Base-by-base conservation (phyloP, 2,888 invertebrate species). In the Noctua comes region DNA sequence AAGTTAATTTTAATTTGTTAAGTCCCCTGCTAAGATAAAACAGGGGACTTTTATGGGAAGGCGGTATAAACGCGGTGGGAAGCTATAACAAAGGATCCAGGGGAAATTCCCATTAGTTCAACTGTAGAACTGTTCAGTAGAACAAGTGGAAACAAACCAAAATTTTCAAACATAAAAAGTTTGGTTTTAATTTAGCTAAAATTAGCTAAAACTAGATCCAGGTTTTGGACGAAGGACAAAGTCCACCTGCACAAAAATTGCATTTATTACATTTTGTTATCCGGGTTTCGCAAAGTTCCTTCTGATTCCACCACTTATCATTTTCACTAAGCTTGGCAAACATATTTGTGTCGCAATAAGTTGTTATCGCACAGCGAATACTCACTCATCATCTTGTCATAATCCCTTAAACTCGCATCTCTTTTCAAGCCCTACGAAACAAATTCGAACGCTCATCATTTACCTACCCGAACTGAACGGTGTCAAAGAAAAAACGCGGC, bases 381-480 rank as follows among this genome's bases (percentile, higher is more conserved):
- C n/a, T 18, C 43, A 65, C 69, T 24, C 51, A 83, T 82, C 54
- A 48, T 66, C 24, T 59, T 27, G 24, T 36, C 31, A 43, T 69
- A 80, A 69, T 43, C 40, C 65, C 24, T 31, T 54, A 54, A 54
- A 68, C 27, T 82, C 40, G 0, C 18, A 59, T 46, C 27, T 62
- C 40, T 68, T 74, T 36, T 59, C n/a, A 36, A 68, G 13, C 48
- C 21, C 13, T 0, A 18, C 36, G 57, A 68, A 70, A 68, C 69
- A 72, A 65, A 51, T 59, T 57, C 7, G 69, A 46, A 46, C 57
- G 27, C 65, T 40, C 43, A 71, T 59, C 16, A 83, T 76, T 68
- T 51, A 82, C 66, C 31, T 54, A 24, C 51, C 18, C 40, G 4
- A 5, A 5, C 36, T 48, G 48, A 48, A 48, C 18, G 18, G 8